These are phyloP conservation scores for Apostichopus japonicus DNA, from an alignment of 35 echinoderm and acorn worm species.

Conservation along the genomic window DNA sequence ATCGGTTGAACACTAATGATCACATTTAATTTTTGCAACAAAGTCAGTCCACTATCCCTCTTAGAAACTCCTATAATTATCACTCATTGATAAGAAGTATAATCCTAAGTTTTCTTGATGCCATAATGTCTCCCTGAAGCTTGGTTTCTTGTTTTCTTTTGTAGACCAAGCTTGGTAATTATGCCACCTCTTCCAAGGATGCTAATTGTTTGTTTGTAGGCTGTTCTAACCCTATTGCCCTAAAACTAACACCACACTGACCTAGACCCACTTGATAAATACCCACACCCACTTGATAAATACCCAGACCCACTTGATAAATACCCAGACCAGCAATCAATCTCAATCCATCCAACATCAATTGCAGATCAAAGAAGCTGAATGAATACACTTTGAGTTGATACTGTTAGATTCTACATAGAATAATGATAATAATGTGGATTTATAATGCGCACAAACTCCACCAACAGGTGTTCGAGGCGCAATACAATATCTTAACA, in stretches of 20 bases:
- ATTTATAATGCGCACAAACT: no score
- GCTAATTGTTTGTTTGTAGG: background rate
- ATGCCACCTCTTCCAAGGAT: slow-evolving; percentile 19
- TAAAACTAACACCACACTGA: slow-evolving; percentile 32
- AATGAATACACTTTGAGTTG: background rate
- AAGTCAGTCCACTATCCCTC: no score
- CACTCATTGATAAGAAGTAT: background rate
- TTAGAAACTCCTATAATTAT: no score
- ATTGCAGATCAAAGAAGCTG: background rate
- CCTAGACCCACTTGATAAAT: slow-evolving; percentile 13
- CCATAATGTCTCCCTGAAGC: slow-evolving; percentile 21
- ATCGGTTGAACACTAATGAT: no score
- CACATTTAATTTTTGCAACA: no score
- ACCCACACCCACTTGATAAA: background rate
- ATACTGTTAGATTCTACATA: background rate
- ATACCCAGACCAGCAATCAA: background rate
- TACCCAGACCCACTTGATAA: background rate
- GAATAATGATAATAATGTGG: no score
- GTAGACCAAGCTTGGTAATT: background rate
- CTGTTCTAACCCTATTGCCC: background rate
- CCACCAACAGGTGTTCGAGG: no score
- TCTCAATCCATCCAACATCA: no score
- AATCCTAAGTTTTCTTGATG: background rate
- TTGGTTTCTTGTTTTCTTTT: background rate
- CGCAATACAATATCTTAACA: no score